Base-by-base conservation (phyloP, 2,888 invertebrate genomes). In the Peribatodes rhomboidaria region DNA sequence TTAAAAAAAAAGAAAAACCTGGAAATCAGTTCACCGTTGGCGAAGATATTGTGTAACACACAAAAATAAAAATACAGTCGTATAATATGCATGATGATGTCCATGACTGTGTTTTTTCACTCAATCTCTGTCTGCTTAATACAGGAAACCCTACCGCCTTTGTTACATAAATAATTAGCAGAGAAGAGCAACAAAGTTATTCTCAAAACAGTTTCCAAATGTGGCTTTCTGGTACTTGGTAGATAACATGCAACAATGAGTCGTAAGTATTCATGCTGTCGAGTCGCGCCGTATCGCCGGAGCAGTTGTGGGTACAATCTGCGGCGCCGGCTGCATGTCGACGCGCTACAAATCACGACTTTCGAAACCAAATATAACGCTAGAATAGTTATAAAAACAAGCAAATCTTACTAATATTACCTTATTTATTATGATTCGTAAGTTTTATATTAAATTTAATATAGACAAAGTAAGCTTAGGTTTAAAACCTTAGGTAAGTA, bases 161-260 rank as follows among this genome's bases (percentile, higher is more conserved):
- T 35, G 35, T 35, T 35, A 35, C 13, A 50, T 35, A 50, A 31
- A 54, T 42, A 54, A 55, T 18, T 55, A 33, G 33, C 20, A 44
- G 20, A 18, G 42, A 55, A 55, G 44, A 44, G 55, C 55, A 41
- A 31, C 44, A 18, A 44, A 44, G 31, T 55, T 33, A 55, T 55
- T 55, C 35, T 46, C 18, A 11, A 42, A 42, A 27, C 41, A 44
- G 44, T 55, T 55, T 55, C 55, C 55, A 20, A 55, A 44, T 55
- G 55, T 55, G 55, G 44, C 31, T 55, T 55, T 55, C 44, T 55
- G 55, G 42, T 18, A 44, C 18, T 44, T 35, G 44, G 55, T 33
- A 55, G 55, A 55, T 55, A 55, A 16, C 20, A 18, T 55, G 35
- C 44, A 55, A 55, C 55, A 55, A 55, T 44, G 55, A 58, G 22